These are phyloP conservation scores for Albula glossodonta DNA, from an alignment of 2,113 vertebrate genomes.

Conservation along the genomic window DNA sequence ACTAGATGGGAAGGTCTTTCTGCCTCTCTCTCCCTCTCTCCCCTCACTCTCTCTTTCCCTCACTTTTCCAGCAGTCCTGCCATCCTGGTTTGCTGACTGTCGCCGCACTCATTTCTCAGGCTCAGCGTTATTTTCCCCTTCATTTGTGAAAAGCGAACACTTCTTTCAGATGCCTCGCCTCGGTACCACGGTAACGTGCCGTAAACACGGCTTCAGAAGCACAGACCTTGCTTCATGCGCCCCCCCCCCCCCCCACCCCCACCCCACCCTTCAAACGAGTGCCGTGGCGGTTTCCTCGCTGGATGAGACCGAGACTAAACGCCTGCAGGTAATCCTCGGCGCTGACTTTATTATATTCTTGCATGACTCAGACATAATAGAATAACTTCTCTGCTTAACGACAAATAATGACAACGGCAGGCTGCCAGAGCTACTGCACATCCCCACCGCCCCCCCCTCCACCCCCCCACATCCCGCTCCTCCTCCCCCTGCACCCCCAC, in stretches of 20 bases:
- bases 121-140: background rate
- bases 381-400: background rate
- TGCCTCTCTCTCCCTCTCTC: too few relatives aligned
- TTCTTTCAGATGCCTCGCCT: background rate
- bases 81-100: background rate
- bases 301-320: background rate
- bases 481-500: background rate
- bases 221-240: background rate
- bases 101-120: background rate
- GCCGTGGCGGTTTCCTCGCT: background rate
- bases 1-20: too few relatives aligned
- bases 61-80: too few relatives aligned
- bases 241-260: background rate
- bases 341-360: slow-evolving; percentile 4
- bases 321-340: background rate
- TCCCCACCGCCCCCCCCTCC: background rate
- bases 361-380: slow-evolving; percentile 17
- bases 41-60: too few relatives aligned
- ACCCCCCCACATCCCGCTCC: background rate
- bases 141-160: background rate
- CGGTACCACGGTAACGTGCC: background rate
- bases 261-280: too few relatives aligned
- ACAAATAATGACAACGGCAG: background rate
- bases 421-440: too few relatives aligned
- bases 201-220: background rate